Evolutionary conservation across 2,797 vertebrate genomes (phyloP).

Genomic region (Karalla daura): DNA sequence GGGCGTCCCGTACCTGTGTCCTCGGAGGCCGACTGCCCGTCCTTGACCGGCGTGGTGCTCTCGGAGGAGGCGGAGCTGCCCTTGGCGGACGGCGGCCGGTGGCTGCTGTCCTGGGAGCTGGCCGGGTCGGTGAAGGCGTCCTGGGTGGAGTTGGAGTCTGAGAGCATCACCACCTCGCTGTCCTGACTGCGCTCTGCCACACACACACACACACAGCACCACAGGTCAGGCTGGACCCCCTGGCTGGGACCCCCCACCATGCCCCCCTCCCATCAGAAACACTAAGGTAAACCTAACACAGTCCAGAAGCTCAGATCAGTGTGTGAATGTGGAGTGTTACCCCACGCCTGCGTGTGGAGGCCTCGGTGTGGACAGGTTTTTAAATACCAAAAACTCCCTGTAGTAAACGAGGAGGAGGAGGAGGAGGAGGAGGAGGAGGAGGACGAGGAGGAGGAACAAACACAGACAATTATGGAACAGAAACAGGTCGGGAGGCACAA

Average conservation of each 20-base stretch:
- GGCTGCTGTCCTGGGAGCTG: slow-evolving; percentile 91
- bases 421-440: too few relatives aligned
- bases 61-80: slow-evolving; percentile 81
- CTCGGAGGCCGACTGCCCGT: slow-evolving; percentile 81
- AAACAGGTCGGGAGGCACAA: slow-evolving; percentile 51
- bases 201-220: slow-evolving; percentile 48
- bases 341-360: slow-evolving; percentile 24
- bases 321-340: slow-evolving; percentile 13
- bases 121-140: slow-evolving; percentile 93
- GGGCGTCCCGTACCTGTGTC: slow-evolving; percentile 90
- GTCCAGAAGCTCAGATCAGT: too few relatives aligned
- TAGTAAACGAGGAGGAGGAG: slow-evolving; percentile 27
- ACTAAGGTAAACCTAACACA: too few relatives aligned
- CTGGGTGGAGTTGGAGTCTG: slow-evolving; percentile 98
- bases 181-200: slow-evolving; percentile 96
- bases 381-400: slow-evolving; percentile 42
- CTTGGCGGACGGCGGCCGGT: slow-evolving; percentile 88
- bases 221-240: slow-evolving; percentile 49
- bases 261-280: too few relatives aligned
- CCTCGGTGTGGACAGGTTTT: slow-evolving; percentile 12
- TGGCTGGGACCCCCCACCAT: slow-evolving; percentile 1
- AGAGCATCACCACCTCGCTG: slow-evolving; percentile 93
- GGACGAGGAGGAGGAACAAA: too few relatives aligned
- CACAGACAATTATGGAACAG: slow-evolving; percentile 32
- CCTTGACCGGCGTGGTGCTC: slow-evolving; percentile 81